Evolutionary conservation across 2,888 invertebrate genomes (phyloP).

Genomic region (Drosophila emarginata): DNA sequence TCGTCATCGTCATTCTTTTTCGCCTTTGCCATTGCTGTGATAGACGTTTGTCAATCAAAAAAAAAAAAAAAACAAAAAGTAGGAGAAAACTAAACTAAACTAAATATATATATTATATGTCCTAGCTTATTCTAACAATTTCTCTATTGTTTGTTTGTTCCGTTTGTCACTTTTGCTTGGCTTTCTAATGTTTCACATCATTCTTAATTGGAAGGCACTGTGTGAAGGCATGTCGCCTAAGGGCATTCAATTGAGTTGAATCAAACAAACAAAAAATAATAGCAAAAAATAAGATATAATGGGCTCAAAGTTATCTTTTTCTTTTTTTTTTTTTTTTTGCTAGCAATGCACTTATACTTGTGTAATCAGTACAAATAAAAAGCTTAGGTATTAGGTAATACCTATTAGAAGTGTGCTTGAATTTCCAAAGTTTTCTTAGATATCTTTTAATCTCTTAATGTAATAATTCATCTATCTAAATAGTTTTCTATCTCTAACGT

Average conservation of each 20-base stretch:
- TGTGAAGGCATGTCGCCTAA: background rate
- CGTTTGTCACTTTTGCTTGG: constrained; percentile 44
- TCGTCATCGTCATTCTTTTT: constrained; percentile 6
- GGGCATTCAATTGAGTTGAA: constrained; percentile 6
- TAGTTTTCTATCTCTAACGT: too few relatives aligned
- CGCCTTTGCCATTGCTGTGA: constrained; percentile 46
- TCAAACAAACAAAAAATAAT: constrained; percentile 3
- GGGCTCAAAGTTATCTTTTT: background rate
- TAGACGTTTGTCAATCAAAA: constrained; percentile 77
- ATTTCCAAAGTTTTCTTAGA: too few relatives aligned
- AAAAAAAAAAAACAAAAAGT: too few relatives aligned
- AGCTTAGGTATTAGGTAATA: background rate
- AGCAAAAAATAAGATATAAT: background rate
- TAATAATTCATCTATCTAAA: too few relatives aligned
- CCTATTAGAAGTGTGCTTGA: background rate
- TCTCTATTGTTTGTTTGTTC: constrained; percentile 49
- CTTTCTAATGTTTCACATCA: constrained; percentile 34
- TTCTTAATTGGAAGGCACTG: constrained; percentile 44
- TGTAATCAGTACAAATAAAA: background rate
- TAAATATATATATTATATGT: constrained; percentile 32
- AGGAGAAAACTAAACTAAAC: background rate
- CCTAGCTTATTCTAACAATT: constrained; percentile 24
- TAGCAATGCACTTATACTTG: background rate
- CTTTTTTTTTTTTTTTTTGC: background rate
- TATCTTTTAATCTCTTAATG: too few relatives aligned